Evolutionary conservation across 2,888 invertebrate genomes (phyloP).

Genomic region (Erannis defoliaria): DNA sequence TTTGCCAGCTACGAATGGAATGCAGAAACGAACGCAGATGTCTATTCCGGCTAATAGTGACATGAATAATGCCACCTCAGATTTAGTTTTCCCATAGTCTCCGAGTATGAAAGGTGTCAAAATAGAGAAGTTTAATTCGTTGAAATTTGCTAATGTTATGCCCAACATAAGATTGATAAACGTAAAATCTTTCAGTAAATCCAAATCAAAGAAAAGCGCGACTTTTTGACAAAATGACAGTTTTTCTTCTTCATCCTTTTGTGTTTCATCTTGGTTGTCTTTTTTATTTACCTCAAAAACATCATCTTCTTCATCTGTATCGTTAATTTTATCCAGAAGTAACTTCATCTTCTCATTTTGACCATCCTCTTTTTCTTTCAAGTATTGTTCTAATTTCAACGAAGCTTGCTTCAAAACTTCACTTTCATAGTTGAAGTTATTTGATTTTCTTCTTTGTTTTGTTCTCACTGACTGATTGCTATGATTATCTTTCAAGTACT

Average conservation of each 20-base stretch:
- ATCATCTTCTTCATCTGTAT: slow-evolving; percentile 67
- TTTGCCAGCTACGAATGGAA: slow-evolving; percentile 90
- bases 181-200: slow-evolving; percentile 89
- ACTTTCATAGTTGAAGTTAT: slow-evolving; percentile 87
- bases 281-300: slow-evolving; percentile 59
- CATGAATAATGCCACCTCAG: slow-evolving; percentile 89
- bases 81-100: slow-evolving; percentile 88
- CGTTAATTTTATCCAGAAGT: slow-evolving; percentile 60
- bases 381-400: slow-evolving; percentile 81
- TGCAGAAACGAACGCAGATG: slow-evolving; percentile 88
- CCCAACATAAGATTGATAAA: slow-evolving; percentile 91
- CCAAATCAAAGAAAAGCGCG: slow-evolving; percentile 89
- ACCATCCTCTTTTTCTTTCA: slow-evolving; percentile 71
- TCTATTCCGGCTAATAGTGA: slow-evolving; percentile 89
- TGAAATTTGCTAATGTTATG: slow-evolving; percentile 90
- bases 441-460: slow-evolving; percentile 76
- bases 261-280: slow-evolving; percentile 40
- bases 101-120: slow-evolving; percentile 91
- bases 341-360: slow-evolving; percentile 66
- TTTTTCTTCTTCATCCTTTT: slow-evolving; percentile 60
- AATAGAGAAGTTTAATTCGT: slow-evolving; percentile 91
- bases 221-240: slow-evolving; percentile 85
- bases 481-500: slow-evolving; percentile 79
- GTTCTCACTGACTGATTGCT: slow-evolving; percentile 76
- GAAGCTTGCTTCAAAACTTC: slow-evolving; percentile 86